A percentile compares a stretch with the other conserved stretches of the same genome.
These are phyloP conservation scores for Leucosticte australis DNA, from an alignment of 2,113 vertebrate species.

Conservation along the genomic window DNA sequence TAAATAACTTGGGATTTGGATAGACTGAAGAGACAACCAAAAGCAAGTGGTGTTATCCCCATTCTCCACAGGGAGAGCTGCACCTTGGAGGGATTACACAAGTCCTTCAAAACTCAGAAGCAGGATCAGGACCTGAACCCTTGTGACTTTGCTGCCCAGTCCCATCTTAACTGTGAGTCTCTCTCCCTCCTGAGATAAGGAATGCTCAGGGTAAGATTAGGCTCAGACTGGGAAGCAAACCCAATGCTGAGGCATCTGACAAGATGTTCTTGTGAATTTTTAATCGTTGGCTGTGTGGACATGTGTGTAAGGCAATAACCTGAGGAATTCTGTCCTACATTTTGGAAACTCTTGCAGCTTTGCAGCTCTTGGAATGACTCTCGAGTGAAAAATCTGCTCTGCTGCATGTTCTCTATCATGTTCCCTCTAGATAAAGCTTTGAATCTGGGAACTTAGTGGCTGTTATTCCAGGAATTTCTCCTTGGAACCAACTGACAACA, in stretches of 20 bases:
- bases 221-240: neutral
- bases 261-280: conserved; percentile 65
- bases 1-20: neutral
- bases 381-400: conserved; percentile 44
- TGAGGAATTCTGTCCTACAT: conserved; percentile 58
- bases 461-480: neutral
- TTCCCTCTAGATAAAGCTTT: conserved; percentile 39
- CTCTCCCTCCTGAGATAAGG: neutral
- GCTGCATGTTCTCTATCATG: neutral
- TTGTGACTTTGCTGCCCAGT: neutral
- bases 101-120: neutral
- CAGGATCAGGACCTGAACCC: neutral
- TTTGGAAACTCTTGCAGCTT: neutral
- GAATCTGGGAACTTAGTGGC: neutral
- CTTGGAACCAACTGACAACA: neutral
- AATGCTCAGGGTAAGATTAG: conserved; percentile 56
- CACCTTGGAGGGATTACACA: neutral
- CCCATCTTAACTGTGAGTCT: neutral
- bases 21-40: neutral
- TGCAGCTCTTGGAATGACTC: conserved; percentile 48
- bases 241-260: neutral
- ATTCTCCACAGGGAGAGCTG: neutral
- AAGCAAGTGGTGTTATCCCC: neutral
- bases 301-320: conserved; percentile 33
- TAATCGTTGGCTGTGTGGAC: conserved; percentile 17